Evolutionary conservation across 2,888 invertebrate genomes (phyloP).

Genomic region (Choreutis nemorana): DNA sequence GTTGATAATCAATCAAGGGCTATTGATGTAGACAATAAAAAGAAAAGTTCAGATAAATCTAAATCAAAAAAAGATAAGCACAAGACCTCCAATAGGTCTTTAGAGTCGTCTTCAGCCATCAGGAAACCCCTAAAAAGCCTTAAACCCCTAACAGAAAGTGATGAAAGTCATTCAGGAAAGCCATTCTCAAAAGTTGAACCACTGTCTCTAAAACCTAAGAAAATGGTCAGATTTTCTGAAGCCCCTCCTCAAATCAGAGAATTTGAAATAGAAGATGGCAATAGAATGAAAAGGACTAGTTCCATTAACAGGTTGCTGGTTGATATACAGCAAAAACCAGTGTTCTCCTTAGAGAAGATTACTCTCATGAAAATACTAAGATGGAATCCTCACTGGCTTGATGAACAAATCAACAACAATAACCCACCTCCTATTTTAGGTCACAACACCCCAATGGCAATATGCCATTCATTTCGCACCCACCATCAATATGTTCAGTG

Average conservation of each 20-base stretch:
- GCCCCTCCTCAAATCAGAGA: constrained; percentile 21
- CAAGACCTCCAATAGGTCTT: constrained; percentile 10
- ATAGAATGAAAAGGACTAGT: constrained; percentile 42
- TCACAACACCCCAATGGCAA: constrained; percentile 48
- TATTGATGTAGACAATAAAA: constrained; percentile 15
- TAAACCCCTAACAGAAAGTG: constrained; percentile 28
- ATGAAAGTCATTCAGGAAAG: constrained; percentile 25
- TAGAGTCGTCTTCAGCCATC: constrained; percentile 5
- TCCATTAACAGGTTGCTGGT: constrained; percentile 29
- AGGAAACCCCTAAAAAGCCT: constrained; percentile 29
- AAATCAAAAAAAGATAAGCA: constrained; percentile 7
- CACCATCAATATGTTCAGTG: constrained; percentile 69
- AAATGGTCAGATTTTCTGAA: constrained; percentile 39
- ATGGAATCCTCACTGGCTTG: constrained; percentile 75
- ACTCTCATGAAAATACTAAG: constrained; percentile 64
- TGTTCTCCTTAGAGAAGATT: constrained; percentile 44
- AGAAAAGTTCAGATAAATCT: constrained; percentile 5
- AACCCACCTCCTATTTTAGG: constrained; percentile 65
- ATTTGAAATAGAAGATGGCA: constrained; percentile 49
- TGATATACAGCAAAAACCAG: constrained; percentile 29
- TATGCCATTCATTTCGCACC: constrained; percentile 61
- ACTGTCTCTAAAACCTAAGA: constrained; percentile 28
- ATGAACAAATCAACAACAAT: constrained; percentile 53
- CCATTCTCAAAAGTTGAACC: constrained; percentile 39
- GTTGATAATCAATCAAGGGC: constrained; percentile 7